phyloP scores from a whole-genome alignment of 30 jellyfish, hydroid and myxozoan species.

The Aurelia aurita complex sp. Pacific region DNA sequence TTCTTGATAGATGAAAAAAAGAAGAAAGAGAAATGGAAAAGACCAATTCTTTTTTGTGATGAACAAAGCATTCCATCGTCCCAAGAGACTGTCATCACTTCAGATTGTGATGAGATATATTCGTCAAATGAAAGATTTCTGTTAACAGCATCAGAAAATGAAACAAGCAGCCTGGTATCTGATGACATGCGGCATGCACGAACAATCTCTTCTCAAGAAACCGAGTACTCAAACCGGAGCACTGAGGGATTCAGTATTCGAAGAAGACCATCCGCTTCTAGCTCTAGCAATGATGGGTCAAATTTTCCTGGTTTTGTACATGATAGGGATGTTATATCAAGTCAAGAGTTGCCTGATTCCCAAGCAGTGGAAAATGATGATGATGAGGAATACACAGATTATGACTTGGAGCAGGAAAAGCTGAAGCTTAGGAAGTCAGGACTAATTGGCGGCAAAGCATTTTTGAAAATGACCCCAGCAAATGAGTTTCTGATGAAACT shows the following conservation, averaged over 20 bases:
- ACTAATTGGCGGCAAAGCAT: background rate
- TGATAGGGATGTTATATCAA: background rate
- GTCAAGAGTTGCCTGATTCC: background rate
- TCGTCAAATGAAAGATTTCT: background rate
- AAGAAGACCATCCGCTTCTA: background rate
- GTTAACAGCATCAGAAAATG: background rate
- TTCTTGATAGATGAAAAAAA: too few species aligned
- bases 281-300: background rate
- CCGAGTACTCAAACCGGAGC: background rate
- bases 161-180: background rate
- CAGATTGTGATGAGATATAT: background rate
- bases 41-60: too few species aligned
- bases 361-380: constrained; percentile 5
- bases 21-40: too few species aligned
- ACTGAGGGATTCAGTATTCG: background rate
- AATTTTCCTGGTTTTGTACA: background rate
- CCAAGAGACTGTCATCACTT: background rate
- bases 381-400: background rate
- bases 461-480: too few species aligned
- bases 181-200: background rate
- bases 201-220: background rate
- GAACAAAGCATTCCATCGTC: background rate
- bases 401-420: background rate
- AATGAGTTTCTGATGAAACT: too few species aligned
- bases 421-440: background rate